Conservation (phyloP, 2,888 invertebrate genomes). For the Entomobrya proxima region DNA sequence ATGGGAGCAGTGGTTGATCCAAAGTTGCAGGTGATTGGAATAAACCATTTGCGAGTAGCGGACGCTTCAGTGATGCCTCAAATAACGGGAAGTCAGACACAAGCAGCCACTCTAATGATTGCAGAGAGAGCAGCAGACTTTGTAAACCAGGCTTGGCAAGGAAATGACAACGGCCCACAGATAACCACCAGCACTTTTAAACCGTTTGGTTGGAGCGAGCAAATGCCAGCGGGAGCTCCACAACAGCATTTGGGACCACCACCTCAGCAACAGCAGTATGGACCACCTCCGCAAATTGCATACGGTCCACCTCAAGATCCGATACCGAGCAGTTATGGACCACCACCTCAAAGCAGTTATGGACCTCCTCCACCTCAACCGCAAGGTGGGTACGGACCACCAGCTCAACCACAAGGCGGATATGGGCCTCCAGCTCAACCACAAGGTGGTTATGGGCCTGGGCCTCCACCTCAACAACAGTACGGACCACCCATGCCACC, state of each 20-base stretch:
- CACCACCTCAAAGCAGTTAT: constrained; percentile 30
- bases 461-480: constrained; percentile 7
- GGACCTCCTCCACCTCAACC: constrained; percentile 29
- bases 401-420: background rate
- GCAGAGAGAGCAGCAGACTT: constrained; percentile 69
- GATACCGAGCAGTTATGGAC: background rate
- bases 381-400: background rate
- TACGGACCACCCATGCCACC: constrained; percentile 38
- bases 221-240: constrained; percentile 30
- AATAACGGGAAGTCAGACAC: constrained; percentile 49
- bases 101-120: constrained; percentile 61
- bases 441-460: background rate
- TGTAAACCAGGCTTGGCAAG: constrained; percentile 59
- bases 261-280: constrained; percentile 6
- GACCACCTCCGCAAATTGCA: background rate
- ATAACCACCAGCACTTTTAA: constrained; percentile 26
- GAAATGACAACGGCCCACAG: constrained; percentile 38
- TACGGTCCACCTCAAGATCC: constrained; percentile 35
- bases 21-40: constrained; percentile 74
- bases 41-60: constrained; percentile 48
- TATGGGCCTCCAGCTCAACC: constrained; percentile 32
- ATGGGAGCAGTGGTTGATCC: constrained; percentile 76
- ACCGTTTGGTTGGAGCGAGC: constrained; percentile 42
- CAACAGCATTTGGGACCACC: constrained; percentile 18
- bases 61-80: constrained; percentile 64